Percentiles rank a stretch among this genome's conserved stretches.
These are phyloP conservation scores for Temnothorax rugatulus DNA, from an alignment of 2,888 invertebrate species.

Conservation along the genomic window DNA sequence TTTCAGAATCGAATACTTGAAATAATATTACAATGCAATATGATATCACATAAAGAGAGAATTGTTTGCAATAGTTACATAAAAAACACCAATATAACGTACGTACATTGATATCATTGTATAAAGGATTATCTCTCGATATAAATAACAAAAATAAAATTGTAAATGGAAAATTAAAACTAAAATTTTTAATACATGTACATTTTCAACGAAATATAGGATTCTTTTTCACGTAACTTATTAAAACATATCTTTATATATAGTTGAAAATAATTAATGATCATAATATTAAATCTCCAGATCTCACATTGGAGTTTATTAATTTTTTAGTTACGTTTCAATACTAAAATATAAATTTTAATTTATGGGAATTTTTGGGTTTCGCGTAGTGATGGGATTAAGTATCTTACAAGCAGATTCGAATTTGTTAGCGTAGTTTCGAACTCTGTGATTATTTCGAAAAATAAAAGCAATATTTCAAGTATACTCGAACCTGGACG, in stretches of 20 bases:
- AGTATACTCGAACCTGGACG: too few relatives aligned
- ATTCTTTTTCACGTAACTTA: neutral
- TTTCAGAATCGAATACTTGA: slow-evolving; percentile 22
- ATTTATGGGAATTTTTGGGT: neutral
- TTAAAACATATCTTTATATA: neutral
- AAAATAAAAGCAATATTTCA: too few relatives aligned
- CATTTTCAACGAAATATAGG: neutral
- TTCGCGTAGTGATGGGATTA: neutral
- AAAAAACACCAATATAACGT: neutral
- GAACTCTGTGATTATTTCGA: too few relatives aligned
- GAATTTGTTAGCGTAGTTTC: too few relatives aligned
- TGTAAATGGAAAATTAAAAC: neutral
- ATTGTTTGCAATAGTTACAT: slow-evolving; percentile 16
- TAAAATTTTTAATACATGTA: neutral
- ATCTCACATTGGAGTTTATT: neutral
- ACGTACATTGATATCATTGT: neutral
- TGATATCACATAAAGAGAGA: slow-evolving; percentile 11
- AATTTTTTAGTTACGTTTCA: neutral
- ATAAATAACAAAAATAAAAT: neutral
- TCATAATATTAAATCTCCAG: neutral
- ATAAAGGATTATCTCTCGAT: neutral
- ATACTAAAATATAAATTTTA: neutral
- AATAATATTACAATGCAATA: slow-evolving; percentile 29
- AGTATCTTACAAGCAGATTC: too few relatives aligned
- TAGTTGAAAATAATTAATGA: slow-evolving; percentile 2